Evolutionary conservation across 2,797 vertebrate genomes (phyloP), one percentile per base, ranked within the genome.

Genomic region (Anguilla megastoma): DNA sequence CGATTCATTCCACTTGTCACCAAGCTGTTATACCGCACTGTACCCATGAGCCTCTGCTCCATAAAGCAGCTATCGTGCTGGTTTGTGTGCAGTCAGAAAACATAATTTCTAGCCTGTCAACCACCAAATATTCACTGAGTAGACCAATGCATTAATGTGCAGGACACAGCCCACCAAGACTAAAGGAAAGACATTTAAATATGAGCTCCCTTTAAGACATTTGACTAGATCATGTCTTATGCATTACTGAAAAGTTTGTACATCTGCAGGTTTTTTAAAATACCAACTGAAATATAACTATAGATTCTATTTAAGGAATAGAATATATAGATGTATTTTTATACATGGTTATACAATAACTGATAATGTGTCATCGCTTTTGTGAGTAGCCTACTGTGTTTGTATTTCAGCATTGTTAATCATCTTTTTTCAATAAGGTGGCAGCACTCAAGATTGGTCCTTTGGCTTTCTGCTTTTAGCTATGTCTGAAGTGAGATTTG

Each of bases 1-100:
- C 63, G 76, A 87, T 82, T 82, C 60, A 87, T 86, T 71, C 33
- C 71, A 76, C 71, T 41, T 41, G 71, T 76, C 71, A 41, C 16
- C 12, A 30, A 36, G 30, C 33, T 41, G 33, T 16, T 36, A 76
- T 41, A 36, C 12, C 14, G 14, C 33, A 4, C 30, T 41, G 71
- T 33, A 76, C 71, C 16, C 30, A 41, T 18, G 6, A 41, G 71
- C 71, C 71, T 76, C 71, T 14, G 14, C 33, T 10, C 33, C 33
- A 41, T 76, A 10, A 33, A 41, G 71, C 33, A 36, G 30, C 30
- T 18, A 56, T 56, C 54, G 14, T 2, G 54, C 54, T 41, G 33
- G 41, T 12, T 14, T 76, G 30, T 76, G 33, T 76, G 66, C 33
- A 36, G 12, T 36, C 71, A 18, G 12, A 76, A 16, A 36, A 36